Percentiles rank a stretch among this genome's conserved stretches.
These are phyloP conservation scores for Tragulus kanchil DNA, from an alignment of 2,113 vertebrate species.

Conservation along the genomic window DNA sequence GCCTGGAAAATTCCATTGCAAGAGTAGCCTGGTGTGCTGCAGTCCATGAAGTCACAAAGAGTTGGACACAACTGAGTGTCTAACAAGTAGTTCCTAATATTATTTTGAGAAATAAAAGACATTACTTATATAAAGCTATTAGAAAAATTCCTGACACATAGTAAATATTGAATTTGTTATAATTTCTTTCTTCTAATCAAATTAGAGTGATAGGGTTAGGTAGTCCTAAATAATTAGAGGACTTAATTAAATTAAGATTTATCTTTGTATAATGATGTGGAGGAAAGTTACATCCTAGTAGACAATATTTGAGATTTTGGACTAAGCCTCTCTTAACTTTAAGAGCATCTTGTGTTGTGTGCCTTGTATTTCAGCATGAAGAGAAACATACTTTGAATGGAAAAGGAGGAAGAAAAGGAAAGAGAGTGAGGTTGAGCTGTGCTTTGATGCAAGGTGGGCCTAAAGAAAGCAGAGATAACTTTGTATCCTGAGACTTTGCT, in stretches of 20 bases:
- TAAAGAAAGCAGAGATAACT: not conserved
- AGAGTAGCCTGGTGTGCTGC: too few relatives aligned
- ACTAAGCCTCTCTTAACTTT: not conserved
- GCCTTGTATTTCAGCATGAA: not conserved
- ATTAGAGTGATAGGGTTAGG: not conserved
- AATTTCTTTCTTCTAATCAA: slow-evolving; percentile 15
- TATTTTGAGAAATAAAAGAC: not conserved
- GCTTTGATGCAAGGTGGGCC: not conserved
- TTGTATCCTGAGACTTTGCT: too few relatives aligned
- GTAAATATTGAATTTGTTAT: not conserved
- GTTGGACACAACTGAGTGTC: too few relatives aligned
- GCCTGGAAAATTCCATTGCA: too few relatives aligned
- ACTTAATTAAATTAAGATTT: not conserved
- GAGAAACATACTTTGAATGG: not conserved
- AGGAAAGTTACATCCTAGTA: not conserved
- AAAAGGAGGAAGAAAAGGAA: not conserved
- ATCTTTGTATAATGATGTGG: not conserved
- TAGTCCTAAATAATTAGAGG: not conserved
- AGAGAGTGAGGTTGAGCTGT: not conserved
- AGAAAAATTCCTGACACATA: not conserved
- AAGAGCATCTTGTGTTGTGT: not conserved
- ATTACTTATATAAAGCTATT: not conserved
- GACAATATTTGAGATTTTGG: not conserved
- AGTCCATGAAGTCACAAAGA: too few relatives aligned
- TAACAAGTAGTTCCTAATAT: not conserved